Evolutionary conservation across 2,113 vertebrate species (phyloP).

Genomic region (Cyanoderma ruficeps): DNA sequence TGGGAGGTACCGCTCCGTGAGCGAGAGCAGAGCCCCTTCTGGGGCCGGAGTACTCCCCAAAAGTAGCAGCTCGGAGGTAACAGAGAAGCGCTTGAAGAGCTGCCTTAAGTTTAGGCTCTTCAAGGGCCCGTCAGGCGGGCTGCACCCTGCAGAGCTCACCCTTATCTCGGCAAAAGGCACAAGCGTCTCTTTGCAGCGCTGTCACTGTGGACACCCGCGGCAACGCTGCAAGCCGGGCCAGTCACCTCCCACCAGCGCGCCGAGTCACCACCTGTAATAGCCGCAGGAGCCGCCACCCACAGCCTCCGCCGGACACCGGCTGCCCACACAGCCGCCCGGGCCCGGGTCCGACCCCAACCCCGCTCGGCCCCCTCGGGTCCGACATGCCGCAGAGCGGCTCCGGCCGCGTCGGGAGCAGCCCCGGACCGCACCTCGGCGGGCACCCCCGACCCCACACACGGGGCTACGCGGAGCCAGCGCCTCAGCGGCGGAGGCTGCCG

Average conservation of each 20-base stretch:
- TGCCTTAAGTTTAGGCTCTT: not conserved
- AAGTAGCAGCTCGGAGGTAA: not conserved
- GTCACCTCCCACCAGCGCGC: not conserved
- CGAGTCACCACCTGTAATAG: not conserved
- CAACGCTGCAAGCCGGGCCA: not conserved
- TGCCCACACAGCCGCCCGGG: not conserved
- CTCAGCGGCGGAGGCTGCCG: not conserved
- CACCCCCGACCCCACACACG: not conserved
- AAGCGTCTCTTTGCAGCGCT: accelerated
- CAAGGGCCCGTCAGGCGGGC: not conserved
- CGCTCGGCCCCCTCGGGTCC: not conserved
- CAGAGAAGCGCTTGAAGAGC: not conserved
- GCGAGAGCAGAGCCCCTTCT: not conserved
- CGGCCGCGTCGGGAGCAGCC: no score
- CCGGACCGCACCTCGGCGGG: accelerated
- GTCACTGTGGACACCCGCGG: not conserved
- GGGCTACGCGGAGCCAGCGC: not conserved
- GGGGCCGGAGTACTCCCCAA: not conserved
- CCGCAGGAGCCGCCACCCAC: not conserved
- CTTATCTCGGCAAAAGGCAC: not conserved
- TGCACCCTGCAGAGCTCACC: accelerated
- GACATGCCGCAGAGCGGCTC: no score
- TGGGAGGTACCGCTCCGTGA: accelerated
- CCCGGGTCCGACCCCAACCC: not conserved
- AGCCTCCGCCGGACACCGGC: not conserved